Conservation (phyloP, 2,888 invertebrate genomes). For the Pantelozetes paolii region DNA sequence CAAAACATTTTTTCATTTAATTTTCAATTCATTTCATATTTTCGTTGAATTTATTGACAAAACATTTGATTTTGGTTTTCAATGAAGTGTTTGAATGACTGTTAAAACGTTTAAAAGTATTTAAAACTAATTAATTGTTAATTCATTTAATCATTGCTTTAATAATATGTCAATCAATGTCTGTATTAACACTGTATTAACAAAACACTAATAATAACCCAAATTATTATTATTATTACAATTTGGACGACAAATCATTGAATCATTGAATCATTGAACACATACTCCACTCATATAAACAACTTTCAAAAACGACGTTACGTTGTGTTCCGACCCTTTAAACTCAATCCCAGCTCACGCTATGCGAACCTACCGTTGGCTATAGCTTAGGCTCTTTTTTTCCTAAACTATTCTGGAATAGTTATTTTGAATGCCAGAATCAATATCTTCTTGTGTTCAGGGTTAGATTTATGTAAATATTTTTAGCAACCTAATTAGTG, state of each 20-base stretch:
- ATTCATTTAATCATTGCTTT: constrained; percentile 7
- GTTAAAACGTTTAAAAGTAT: too few species aligned
- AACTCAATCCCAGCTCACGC: too few species aligned
- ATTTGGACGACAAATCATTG: constrained; percentile 27
- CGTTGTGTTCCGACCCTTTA: neutral
- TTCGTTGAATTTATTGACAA: neutral
- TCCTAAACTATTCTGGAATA: too few species aligned
- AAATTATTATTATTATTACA: constrained; percentile 31
- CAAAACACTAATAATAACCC: constrained; percentile 32
- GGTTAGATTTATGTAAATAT: too few species aligned
- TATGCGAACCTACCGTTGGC: too few species aligned
- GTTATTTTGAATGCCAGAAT: too few species aligned
- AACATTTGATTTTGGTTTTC: neutral
- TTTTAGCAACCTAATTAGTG: too few species aligned
- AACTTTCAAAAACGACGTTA: constrained; percentile 1
- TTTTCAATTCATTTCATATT: neutral
- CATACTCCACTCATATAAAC: neutral
- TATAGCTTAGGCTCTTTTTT: too few species aligned
- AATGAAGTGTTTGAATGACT: too few species aligned
- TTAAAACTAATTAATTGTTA: constrained; percentile 11
- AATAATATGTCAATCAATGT: constrained; percentile 34
- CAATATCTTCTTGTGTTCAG: too few species aligned
- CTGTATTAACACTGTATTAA: too few species aligned
- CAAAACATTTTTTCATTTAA: neutral
- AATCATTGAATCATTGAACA: neutral